Evolutionary conservation across 2,888 invertebrate genomes (phyloP).

Genomic region (Junonia oenone): DNA sequence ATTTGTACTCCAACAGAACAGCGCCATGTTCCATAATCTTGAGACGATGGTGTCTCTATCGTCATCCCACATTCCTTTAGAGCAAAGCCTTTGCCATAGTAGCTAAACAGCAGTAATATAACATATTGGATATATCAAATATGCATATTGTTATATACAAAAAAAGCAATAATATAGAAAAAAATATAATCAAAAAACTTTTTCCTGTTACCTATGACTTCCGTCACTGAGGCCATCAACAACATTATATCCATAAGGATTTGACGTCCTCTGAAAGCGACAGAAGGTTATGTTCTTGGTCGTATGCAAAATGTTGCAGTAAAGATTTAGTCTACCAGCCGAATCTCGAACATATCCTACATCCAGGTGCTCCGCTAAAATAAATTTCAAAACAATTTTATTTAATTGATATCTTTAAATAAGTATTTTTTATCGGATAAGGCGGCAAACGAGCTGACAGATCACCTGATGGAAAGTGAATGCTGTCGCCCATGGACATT

Average conservation of each 20-base stretch:
- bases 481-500: no score
- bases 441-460: no score
- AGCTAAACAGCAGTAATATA: constrained; percentile 44
- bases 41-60: constrained; percentile 49
- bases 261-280: constrained; percentile 63
- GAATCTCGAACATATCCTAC: constrained; percentile 55
- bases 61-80: constrained; percentile 69
- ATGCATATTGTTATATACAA: no score
- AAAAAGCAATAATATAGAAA: background rate
- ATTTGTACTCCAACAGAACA: constrained; percentile 65
- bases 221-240: constrained; percentile 69
- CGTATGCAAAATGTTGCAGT: constrained; percentile 67
- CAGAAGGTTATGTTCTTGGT: constrained; percentile 66
- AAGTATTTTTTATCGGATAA: no score
- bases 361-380: constrained; percentile 66
- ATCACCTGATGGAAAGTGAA: no score
- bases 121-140: background rate
- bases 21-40: constrained; percentile 66
- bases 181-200: background rate
- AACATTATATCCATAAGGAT: constrained; percentile 56
- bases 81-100: constrained; percentile 68
- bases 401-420: background rate
- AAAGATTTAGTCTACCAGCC: constrained; percentile 51
- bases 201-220: constrained; percentile 50
- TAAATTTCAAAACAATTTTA: background rate